phyloP scores from a whole-genome alignment of 2,888 invertebrate genomes.

The Pandemis heparana region DNA sequence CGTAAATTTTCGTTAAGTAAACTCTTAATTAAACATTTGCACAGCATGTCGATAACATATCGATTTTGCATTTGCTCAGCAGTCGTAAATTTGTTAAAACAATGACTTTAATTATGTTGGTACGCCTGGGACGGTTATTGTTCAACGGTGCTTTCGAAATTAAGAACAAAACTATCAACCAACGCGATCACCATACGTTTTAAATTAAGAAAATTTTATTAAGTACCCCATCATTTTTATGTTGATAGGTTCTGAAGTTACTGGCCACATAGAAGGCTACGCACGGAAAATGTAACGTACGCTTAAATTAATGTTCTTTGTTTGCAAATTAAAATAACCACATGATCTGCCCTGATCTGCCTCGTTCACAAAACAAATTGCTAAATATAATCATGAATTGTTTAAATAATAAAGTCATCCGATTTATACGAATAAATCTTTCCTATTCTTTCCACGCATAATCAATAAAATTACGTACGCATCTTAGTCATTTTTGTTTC shows the following conservation, averaged over 20 bases:
- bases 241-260: not conserved
- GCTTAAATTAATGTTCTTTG: not conserved
- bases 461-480: not conserved
- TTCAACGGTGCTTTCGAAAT: slow-evolving; percentile 24
- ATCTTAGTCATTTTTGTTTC: slow-evolving; percentile 20
- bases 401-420: not conserved
- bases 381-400: too few relatives aligned
- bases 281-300: not conserved
- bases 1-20: slow-evolving; percentile 41
- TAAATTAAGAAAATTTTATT: not conserved
- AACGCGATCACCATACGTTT: not conserved
- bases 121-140: slow-evolving; percentile 22
- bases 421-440: not conserved
- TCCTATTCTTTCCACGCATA: not conserved
- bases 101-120: slow-evolving; percentile 41
- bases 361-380: too few relatives aligned
- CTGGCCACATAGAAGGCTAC: not conserved
- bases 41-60: slow-evolving; percentile 38
- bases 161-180: slow-evolving; percentile 4
- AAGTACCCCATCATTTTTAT: not conserved
- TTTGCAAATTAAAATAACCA: not conserved
- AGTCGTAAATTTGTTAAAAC: slow-evolving; percentile 39
- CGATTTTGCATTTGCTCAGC: slow-evolving; percentile 29
- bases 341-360: too few relatives aligned
- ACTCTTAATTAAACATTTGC: slow-evolving; percentile 38